These are phyloP conservation scores for Oopsacas minuta DNA, from an alignment of 37 sponge, comb jelly and placozoan genomes.

Conservation along the genomic window DNA sequence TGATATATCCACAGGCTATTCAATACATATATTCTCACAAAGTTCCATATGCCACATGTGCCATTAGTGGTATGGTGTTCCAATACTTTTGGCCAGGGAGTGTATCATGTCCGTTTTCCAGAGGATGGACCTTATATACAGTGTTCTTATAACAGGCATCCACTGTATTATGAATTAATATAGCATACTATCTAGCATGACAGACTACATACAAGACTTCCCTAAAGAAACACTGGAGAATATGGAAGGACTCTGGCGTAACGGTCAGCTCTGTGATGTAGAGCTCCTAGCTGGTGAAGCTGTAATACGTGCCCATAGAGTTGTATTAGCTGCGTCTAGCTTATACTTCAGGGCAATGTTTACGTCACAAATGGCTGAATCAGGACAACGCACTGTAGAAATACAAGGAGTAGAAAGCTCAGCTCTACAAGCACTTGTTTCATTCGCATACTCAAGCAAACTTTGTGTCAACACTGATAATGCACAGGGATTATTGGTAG, in stretches of 20 bases:
- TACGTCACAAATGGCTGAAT: slow-evolving; percentile 71
- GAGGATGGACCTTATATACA: slow-evolving; percentile 10
- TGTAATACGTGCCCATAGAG: slow-evolving; percentile 54
- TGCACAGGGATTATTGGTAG: slow-evolving; percentile 55
- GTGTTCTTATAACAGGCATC: too few relatives aligned
- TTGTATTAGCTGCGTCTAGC: slow-evolving; percentile 65
- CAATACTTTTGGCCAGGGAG: too few relatives aligned
- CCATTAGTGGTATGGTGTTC: too few relatives aligned
- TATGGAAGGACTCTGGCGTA: slow-evolving; percentile 61
- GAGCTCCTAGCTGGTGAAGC: slow-evolving; percentile 48
- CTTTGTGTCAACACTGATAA: slow-evolving; percentile 62
- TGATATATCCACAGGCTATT: too few relatives aligned
- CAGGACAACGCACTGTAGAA: slow-evolving; percentile 52
- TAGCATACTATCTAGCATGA: too few relatives aligned
- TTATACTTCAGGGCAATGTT: slow-evolving; percentile 81
- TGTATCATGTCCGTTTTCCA: too few relatives aligned
- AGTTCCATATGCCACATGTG: too few relatives aligned
- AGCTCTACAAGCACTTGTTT: slow-evolving; percentile 52
- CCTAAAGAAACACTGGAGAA: slow-evolving; percentile 56
- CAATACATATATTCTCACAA: too few relatives aligned
- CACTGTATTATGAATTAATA: too few relatives aligned
- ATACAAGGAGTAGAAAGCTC: slow-evolving; percentile 64
- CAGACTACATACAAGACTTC: slow-evolving; percentile 23
- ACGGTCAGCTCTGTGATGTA: slow-evolving; percentile 68
- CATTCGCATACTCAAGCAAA: slow-evolving; percentile 61